Evolutionary conservation across 2,113 vertebrate species (phyloP).

Genomic region (Tretioscincus oriximinensis): DNA sequence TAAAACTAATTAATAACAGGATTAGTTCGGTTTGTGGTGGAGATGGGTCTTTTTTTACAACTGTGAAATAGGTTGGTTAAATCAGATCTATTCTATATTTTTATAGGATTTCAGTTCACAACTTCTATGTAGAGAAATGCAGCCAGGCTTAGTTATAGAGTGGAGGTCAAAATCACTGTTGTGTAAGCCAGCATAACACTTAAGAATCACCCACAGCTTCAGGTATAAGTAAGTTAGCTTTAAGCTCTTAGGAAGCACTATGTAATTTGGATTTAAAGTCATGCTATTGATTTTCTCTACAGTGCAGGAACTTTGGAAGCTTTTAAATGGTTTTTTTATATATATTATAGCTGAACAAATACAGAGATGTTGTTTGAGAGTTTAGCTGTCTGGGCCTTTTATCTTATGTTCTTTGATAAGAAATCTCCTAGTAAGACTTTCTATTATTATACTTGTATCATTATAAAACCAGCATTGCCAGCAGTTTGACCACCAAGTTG

Average conservation of each 20-base stretch:
- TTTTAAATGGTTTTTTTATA: not conserved
- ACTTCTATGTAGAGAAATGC: not conserved
- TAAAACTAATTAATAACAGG: not conserved
- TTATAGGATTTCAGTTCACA: not conserved
- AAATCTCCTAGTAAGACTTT: not conserved
- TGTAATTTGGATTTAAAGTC: not conserved
- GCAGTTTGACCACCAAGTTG: not conserved
- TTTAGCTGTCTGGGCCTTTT: not conserved
- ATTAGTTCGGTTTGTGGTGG: not conserved
- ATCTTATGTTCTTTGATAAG: not conserved
- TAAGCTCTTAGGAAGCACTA: conserved; percentile 14
- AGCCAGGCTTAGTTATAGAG: not conserved
- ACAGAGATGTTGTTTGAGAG: not conserved
- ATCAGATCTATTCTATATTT: not conserved
- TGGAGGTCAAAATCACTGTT: not conserved
- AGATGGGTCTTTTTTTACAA: not conserved
- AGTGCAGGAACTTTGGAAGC: not conserved
- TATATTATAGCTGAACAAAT: not conserved
- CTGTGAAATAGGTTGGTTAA: not conserved
- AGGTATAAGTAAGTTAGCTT: not conserved
- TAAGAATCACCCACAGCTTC: not conserved
- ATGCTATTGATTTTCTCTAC: conserved; percentile 3
- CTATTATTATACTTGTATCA: not conserved
- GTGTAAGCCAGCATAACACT: not conserved
- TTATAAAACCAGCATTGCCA: not conserved